Base-by-base conservation (phyloP, 64 coral and sea anemone species). In the Anthopleura sola region DNA sequence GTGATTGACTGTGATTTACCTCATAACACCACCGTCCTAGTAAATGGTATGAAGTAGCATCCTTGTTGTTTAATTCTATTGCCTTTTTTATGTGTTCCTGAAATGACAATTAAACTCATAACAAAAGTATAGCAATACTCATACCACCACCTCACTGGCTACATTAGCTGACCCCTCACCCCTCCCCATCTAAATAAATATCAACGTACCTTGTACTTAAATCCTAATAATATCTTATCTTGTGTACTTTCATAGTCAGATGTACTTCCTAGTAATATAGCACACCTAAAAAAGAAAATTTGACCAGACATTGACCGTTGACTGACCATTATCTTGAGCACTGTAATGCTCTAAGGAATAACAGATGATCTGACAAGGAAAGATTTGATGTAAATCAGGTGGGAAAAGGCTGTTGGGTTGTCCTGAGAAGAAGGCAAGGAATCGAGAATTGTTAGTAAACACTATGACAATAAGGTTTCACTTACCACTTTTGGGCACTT, bases 11-110 rank as follows among this genome's bases (percentile, higher is more conserved):
- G 7, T 6, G 2, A 12, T 49, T 84, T 91, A 92, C 96, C 96
- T 94, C 90, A 87, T 79, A 98, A 68, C 89, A 92, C 92, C 89
- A 98, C 49, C 96, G 84, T 87, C 96, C 96, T 23, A 98, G 74
- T 24, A 92, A 81, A 64, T 94, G 89, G 79, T 98, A 94, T 55
- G 50, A 78, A 3, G 89, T 75, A 37, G 96, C 86, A 89, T 98
- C 96, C 31, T 75, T 89, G 78, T 49, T 58, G 46, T 98, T 89
- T 17, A 98, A 68, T 84, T 94, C 79, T 78, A 98, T 94, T 47
- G 96, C 86, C 91, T 90, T 83, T 58, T 69, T 31, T 44, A 94
- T 89, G n/a, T 98, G 96, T 49, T 94, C 84, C 96, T 98, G 29
- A 23, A 51, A 60, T 47, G 66, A 71, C 0, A 71, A 32, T 31